Percentiles rank a stretch among this genome's conserved stretches.
These are phyloP conservation scores for Clepsis dumicolana DNA, from an alignment of 2,888 invertebrate genomes.

Conservation along the genomic window DNA sequence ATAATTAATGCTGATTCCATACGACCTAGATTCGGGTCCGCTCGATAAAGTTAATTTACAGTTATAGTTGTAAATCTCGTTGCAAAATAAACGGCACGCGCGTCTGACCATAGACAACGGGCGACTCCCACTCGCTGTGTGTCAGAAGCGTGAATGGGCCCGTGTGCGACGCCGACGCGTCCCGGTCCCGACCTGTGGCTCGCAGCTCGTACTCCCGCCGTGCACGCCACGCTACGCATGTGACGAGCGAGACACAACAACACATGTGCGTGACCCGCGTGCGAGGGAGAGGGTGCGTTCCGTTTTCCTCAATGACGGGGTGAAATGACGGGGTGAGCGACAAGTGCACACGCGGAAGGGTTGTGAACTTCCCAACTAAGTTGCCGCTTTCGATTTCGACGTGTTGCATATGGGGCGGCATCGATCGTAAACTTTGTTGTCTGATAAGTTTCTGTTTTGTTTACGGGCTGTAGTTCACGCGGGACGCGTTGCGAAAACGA, in stretches of 20 bases:
- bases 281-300: constrained; percentile 68
- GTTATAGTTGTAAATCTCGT: constrained; percentile 85
- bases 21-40: constrained; percentile 83
- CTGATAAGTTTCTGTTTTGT: constrained; percentile 60
- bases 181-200: constrained; percentile 45
- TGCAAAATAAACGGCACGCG: constrained; percentile 83
- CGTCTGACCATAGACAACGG: constrained; percentile 82
- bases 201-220: constrained; percentile 19
- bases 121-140: constrained; percentile 71
- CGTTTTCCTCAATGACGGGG: constrained; percentile 77
- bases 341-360: constrained; percentile 79
- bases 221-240: constrained; percentile 64
- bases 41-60: constrained; percentile 85
- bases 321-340: constrained; percentile 79
- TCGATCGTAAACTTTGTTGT: constrained; percentile 72
- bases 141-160: constrained; percentile 65
- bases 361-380: constrained; percentile 75
- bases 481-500: constrained; percentile 59
- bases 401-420: constrained; percentile 80
- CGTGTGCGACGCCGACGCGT: constrained; percentile 53
- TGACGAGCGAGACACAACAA: constrained; percentile 68
- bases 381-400: constrained; percentile 80
- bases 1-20: constrained; percentile 87
- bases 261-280: constrained; percentile 73
- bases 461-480: constrained; percentile 51